These are phyloP conservation scores for Mus spicilegus DNA, from an alignment of 2,113 vertebrate species.

Conservation along the genomic window DNA sequence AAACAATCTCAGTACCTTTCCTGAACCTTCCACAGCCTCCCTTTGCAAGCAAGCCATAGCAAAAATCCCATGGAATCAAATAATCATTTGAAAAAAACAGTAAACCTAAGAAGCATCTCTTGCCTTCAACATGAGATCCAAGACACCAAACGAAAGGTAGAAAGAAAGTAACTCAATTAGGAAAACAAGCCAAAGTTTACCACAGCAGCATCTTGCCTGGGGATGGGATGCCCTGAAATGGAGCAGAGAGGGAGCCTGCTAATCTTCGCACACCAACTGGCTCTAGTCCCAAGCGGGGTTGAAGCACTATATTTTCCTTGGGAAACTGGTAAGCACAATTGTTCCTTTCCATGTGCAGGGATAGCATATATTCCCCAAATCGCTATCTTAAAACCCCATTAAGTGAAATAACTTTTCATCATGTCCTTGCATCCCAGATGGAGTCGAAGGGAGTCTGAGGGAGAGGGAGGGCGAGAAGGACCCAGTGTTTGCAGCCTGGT, in stretches of 20 bases:
- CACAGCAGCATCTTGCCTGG: constrained; percentile 39
- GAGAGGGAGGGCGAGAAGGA: constrained; percentile 66
- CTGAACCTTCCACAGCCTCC: constrained; percentile 79
- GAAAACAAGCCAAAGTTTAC: constrained; percentile 75
- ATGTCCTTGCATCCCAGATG: constrained; percentile 75
- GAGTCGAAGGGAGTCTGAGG: constrained; percentile 59
- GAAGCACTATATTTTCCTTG: constrained; percentile 76
- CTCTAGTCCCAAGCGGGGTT: constrained; percentile 73
- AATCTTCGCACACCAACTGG: constrained; percentile 82
- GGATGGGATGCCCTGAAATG: constrained; percentile 66
- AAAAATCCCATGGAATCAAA: constrained; percentile 78
- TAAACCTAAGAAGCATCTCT: constrained; percentile 24
- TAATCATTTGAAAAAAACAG: constrained; percentile 62
- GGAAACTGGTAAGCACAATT: constrained; percentile 77
- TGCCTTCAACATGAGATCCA: constrained; percentile 66
- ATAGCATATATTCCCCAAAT: constrained; percentile 73
- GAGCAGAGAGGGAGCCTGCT: constrained; percentile 64
- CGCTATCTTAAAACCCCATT: constrained; percentile 79
- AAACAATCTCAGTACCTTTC: constrained; percentile 88
- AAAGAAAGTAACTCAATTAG: constrained; percentile 60
- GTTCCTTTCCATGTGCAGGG: constrained; percentile 70
- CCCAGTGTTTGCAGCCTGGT: constrained; percentile 76
- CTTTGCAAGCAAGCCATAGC: constrained; percentile 84
- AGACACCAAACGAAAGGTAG: constrained; percentile 67
- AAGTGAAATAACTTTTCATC: constrained; percentile 83